These are phyloP conservation scores for Butorides virescens DNA, from an alignment of 2,113 vertebrate genomes.

Conservation along the genomic window DNA sequence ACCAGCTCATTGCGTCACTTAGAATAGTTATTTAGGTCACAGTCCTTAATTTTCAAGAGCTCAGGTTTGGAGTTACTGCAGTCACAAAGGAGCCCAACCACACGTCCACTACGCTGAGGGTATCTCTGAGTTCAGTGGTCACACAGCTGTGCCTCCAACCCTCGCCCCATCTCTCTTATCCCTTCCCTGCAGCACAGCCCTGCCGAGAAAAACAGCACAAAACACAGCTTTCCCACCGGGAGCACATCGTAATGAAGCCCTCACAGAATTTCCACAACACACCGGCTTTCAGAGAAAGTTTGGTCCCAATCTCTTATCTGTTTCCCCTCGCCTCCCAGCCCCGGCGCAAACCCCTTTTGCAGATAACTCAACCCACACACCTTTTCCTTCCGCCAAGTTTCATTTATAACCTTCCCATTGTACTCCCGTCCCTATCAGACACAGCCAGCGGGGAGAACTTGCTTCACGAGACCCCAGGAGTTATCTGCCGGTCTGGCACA, in stretches of 20 bases:
- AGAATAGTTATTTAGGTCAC: background rate
- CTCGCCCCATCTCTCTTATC: background rate
- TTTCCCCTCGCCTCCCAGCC: background rate
- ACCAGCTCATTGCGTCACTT: background rate
- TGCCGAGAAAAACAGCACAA: background rate
- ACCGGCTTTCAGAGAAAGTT: background rate
- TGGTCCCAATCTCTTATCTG: background rate
- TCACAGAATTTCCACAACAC: rapidly evolving
- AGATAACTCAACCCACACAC: background rate
- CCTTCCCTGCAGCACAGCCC: background rate
- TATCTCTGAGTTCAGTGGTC: background rate
- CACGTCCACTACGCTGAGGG: rapidly evolving
- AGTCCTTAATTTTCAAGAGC: background rate
- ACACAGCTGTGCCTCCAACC: background rate
- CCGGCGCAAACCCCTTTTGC: background rate
- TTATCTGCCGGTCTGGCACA: background rate
- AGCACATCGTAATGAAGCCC: rapidly evolving
- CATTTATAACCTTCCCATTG: background rate
- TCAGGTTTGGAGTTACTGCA: background rate
- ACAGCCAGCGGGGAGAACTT: background rate
- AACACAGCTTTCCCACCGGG: rapidly evolving
- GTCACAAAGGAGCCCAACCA: background rate
- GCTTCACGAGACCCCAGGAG: background rate
- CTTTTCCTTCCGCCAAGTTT: background rate
- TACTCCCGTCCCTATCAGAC: background rate